These are phyloP conservation scores for Corythornis leucogaster DNA, from an alignment of 2,797 vertebrate genomes.

Conservation along the genomic window DNA sequence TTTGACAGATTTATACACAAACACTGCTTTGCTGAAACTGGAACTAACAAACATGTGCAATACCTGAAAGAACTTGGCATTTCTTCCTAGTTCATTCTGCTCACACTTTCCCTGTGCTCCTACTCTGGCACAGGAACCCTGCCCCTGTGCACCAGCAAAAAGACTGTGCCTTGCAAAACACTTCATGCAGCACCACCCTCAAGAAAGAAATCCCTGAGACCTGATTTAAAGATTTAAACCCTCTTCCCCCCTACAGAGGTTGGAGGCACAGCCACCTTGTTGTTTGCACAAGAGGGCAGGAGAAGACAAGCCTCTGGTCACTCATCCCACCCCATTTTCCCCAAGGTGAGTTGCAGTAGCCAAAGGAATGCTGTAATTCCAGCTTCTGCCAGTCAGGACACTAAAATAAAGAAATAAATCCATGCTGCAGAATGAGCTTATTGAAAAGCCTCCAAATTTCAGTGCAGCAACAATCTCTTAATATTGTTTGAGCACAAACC, in stretches of 20 bases:
- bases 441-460: constrained; percentile 22
- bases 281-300: neutral
- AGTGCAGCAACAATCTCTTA: neutral
- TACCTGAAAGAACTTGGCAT: neutral
- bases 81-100: constrained; percentile 36
- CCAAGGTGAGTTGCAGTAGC: neutral
- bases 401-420: neutral
- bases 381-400: neutral
- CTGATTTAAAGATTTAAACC: neutral
- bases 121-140: constrained; percentile 32
- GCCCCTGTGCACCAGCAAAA: constrained; percentile 24
- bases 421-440: neutral
- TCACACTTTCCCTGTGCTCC: constrained; percentile 43
- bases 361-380: constrained; percentile 49
- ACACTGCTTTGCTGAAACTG: constrained; percentile 43
- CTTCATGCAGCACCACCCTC: constrained; percentile 35
- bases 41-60: constrained; percentile 28
- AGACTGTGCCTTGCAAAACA: constrained; percentile 25
- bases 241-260: neutral
- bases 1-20: neutral
- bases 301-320: neutral
- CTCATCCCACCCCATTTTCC: constrained; percentile 18
- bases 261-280: neutral
- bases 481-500: constrained; percentile 25
- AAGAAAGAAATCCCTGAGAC: neutral